phyloP scores from a whole-genome alignment of 2,113 vertebrate species.

The Amphilophus citrinellus region DNA sequence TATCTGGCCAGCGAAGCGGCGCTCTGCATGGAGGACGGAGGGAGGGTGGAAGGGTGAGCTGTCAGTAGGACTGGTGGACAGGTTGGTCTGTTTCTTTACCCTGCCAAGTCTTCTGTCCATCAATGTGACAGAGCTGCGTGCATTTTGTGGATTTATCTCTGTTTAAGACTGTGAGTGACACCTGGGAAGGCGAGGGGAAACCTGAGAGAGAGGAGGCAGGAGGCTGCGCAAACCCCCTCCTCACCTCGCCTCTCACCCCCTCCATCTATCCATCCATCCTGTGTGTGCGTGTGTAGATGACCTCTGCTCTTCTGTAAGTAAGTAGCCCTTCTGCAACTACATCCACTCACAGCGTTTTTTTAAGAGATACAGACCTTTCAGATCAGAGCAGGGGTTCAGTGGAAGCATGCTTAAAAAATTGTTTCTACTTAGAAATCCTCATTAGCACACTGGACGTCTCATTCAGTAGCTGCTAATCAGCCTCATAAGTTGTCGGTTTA shows the following conservation, averaged over 20 bases:
- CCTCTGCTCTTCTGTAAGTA: constrained; percentile 67
- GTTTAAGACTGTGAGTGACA: constrained; percentile 37
- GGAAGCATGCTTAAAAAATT: not conserved
- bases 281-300: constrained; percentile 41
- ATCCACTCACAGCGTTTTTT: constrained; percentile 15
- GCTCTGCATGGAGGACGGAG: constrained; percentile 8
- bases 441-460: not conserved
- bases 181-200: constrained; percentile 41
- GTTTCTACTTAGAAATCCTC: not conserved
- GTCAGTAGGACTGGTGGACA: constrained; percentile 22
- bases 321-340: constrained; percentile 43
- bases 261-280: not conserved
- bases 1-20: constrained; percentile 8
- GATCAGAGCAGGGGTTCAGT: constrained; percentile 19
- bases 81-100: constrained; percentile 2
- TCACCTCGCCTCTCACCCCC: not conserved
- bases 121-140: constrained; percentile 1
- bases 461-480: not conserved
- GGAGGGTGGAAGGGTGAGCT: constrained; percentile 26
- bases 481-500: not conserved
- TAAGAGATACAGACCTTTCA: not conserved
- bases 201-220: constrained; percentile 42
- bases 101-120: constrained; percentile 10
- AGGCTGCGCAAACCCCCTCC: constrained; percentile 7
- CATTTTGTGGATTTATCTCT: constrained; percentile 61